These are phyloP conservation scores for Harpalus rubripes DNA, from an alignment of 2,888 invertebrate species.

Conservation along the genomic window DNA sequence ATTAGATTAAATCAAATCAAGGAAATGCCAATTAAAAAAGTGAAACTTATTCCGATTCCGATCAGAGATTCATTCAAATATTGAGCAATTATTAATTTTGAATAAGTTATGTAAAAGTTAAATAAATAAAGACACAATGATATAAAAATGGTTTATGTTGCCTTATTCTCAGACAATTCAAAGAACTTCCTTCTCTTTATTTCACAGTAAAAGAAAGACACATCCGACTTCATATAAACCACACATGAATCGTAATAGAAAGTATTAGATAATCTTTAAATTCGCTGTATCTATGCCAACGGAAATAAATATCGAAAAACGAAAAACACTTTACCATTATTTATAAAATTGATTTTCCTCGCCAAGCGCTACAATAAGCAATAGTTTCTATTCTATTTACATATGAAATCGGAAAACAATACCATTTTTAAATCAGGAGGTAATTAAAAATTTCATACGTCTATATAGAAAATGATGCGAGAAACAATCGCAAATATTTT, in stretches of 20 bases:
- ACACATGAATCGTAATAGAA: slow-evolving; percentile 46
- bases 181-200: slow-evolving; percentile 17
- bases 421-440: not conserved
- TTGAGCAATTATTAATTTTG: slow-evolving; percentile 1
- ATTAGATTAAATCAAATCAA: not conserved
- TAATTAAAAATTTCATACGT: not conserved
- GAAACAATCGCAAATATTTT: not conserved
- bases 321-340: not conserved
- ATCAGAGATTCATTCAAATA: slow-evolving; percentile 5
- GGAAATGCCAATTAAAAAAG: slow-evolving; percentile 24
- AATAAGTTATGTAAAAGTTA: slow-evolving; percentile 11
- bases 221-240: slow-evolving; percentile 16
- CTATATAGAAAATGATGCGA: not conserved
- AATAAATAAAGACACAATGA: not conserved
- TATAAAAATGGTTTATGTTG: not conserved
- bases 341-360: not conserved
- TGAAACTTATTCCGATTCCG: slow-evolving; percentile 17
- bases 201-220: not conserved
- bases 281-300: slow-evolving; percentile 36
- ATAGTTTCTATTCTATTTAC: not conserved
- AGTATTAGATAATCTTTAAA: slow-evolving; percentile 44
- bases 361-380: not conserved
- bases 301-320: slow-evolving; percentile 18
- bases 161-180: slow-evolving; percentile 16
- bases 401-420: slow-evolving; percentile 1